Conservation (phyloP, 2,888 invertebrate genomes). For the Phaedon cochleariae region DNA sequence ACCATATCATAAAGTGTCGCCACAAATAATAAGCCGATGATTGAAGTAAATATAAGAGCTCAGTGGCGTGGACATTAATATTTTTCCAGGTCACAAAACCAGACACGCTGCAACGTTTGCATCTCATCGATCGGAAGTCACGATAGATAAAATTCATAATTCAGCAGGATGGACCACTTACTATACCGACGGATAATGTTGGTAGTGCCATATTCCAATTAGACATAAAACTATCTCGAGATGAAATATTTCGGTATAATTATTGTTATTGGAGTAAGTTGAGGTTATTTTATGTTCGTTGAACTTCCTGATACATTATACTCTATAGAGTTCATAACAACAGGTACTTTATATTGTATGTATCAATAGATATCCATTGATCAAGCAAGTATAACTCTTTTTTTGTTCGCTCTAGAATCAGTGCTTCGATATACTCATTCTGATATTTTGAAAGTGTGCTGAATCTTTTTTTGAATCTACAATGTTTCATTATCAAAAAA, state of each 20-base stretch:
- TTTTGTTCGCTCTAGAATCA: not conserved
- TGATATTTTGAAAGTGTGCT: not conserved
- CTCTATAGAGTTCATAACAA: too few species aligned
- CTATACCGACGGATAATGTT: slow-evolving; percentile 21
- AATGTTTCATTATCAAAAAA: slow-evolving; percentile 26
- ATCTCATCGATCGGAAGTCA: slow-evolving; percentile 24
- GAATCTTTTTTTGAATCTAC: not conserved
- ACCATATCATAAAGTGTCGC: slow-evolving; percentile 24
- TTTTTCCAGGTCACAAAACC: slow-evolving; percentile 25
- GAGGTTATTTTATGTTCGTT: too few species aligned
- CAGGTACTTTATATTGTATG: too few species aligned
- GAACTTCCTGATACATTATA: not conserved
- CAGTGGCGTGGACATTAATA: slow-evolving; percentile 27
- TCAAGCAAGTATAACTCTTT: not conserved
- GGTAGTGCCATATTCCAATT: slow-evolving; percentile 24
- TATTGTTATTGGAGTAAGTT: not conserved
- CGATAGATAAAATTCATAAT: slow-evolving; percentile 31
- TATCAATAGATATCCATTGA: not conserved
- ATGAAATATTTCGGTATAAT: not conserved
- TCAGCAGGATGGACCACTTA: slow-evolving; percentile 31
- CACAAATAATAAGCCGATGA: slow-evolving; percentile 33
- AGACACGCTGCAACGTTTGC: slow-evolving; percentile 32
- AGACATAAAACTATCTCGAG: slow-evolving; percentile 1
- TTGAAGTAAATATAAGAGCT: slow-evolving; percentile 25
- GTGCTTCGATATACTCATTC: too few species aligned